A percentile compares a stretch with the other conserved stretches of the same genome.
These are phyloP conservation scores for Ceramica pisi DNA, from an alignment of 2,888 invertebrate species.

Conservation along the genomic window DNA sequence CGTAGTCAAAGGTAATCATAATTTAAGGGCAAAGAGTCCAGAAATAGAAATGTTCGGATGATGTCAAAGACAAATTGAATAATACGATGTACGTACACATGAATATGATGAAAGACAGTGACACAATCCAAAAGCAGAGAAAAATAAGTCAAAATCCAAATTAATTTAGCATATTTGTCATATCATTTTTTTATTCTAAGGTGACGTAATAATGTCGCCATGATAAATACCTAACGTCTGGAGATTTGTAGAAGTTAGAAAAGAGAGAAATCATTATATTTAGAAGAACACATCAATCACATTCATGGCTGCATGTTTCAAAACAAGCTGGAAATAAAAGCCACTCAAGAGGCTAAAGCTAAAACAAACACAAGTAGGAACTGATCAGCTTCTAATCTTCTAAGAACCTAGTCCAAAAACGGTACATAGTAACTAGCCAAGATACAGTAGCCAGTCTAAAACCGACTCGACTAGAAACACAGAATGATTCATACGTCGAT, in stretches of 20 bases:
- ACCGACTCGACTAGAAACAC: slow-evolving; percentile 24
- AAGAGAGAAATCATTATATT: no score
- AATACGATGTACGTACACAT: neutral
- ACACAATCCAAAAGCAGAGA: neutral
- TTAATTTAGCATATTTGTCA: slow-evolving; percentile 1
- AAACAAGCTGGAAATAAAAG: neutral
- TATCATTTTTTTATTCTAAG: slow-evolving; percentile 16
- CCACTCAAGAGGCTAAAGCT: neutral
- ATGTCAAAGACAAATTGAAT: slow-evolving; percentile 43
- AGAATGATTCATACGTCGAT: slow-evolving; percentile 51
- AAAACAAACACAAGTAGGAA: neutral
- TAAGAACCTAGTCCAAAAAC: slow-evolving; percentile 32
- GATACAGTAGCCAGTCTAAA: slow-evolving; percentile 15
- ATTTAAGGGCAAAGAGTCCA: slow-evolving; percentile 14
- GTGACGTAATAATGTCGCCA: slow-evolving; percentile 4
- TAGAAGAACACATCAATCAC: slow-evolving; percentile 1
- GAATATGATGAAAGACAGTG: slow-evolving; percentile 7
- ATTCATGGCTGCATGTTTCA: neutral
- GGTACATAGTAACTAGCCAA: slow-evolving; percentile 3
- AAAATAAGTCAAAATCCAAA: slow-evolving; percentile 1
- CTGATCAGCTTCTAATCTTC: neutral
- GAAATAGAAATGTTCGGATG: slow-evolving; percentile 11
- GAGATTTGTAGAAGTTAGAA: neutral
- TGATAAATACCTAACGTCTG: slow-evolving; percentile 10
- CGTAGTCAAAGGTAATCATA: slow-evolving; percentile 10